phyloP scores from a whole-genome alignment of 1,140 invertebrate species.

The Coelopa frigida region DNA sequence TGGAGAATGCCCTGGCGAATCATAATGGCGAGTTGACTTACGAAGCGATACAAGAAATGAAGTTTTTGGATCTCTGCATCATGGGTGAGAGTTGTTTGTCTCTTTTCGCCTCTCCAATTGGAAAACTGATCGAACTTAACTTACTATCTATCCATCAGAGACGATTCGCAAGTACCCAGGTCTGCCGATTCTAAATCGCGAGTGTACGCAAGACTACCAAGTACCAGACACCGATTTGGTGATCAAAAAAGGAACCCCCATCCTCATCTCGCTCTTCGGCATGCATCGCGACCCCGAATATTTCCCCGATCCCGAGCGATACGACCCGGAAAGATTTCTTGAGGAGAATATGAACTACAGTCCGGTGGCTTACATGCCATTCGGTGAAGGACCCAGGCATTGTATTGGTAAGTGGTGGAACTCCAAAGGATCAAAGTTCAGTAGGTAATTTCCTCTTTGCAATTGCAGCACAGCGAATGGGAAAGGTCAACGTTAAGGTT shows the following conservation, averaged over 20 bases:
- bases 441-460: background rate
- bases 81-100: conserved; percentile 11
- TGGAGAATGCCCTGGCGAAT: conserved; percentile 42
- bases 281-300: conserved; percentile 47
- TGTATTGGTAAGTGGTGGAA: conserved; percentile 49
- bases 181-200: conserved; percentile 46
- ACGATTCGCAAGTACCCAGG: conserved; percentile 53
- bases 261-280: conserved; percentile 37
- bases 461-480: conserved; percentile 25
- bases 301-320: conserved; percentile 54
- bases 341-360: conserved; percentile 38
- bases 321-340: conserved; percentile 56
- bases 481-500: conserved; percentile 32
- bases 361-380: conserved; percentile 50
- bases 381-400: conserved; percentile 57
- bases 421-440: background rate
- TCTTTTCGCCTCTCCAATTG: background rate
- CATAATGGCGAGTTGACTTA: conserved; percentile 45
- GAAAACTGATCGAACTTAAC: background rate
- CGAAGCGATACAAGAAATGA: conserved; percentile 47
- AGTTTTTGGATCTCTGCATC: conserved; percentile 49
- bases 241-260: conserved; percentile 39
- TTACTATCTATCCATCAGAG: conserved; percentile 40
- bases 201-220: conserved; percentile 42
- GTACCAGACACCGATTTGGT: conserved; percentile 33